Evolutionary conservation across 2,888 invertebrate species (phyloP).

Genomic region (Adelphocoris suturalis): DNA sequence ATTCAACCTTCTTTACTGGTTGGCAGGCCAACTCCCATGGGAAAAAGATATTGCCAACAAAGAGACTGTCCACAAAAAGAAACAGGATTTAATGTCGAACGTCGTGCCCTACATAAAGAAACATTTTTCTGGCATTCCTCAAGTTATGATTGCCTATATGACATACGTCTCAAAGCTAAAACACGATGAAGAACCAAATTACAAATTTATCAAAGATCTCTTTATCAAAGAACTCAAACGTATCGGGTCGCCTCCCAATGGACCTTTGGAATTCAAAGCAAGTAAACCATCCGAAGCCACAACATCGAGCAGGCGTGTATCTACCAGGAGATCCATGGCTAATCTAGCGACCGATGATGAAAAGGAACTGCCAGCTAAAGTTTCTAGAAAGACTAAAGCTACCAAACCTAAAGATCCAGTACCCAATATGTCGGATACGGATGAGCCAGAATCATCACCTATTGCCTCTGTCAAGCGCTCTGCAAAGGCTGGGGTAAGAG

Average conservation of each 20-base stretch:
- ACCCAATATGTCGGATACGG: background rate
- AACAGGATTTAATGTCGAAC: slow-evolving; percentile 85
- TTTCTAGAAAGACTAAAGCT: background rate
- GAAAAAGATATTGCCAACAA: slow-evolving; percentile 84
- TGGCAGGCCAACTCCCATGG: slow-evolving; percentile 94
- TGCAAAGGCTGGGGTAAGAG: background rate
- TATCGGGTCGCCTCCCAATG: slow-evolving; percentile 79
- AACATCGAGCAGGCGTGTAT: background rate
- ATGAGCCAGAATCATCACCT: background rate
- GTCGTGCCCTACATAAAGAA: slow-evolving; percentile 79
- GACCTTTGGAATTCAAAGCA: slow-evolving; percentile 82
- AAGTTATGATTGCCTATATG: slow-evolving; percentile 84
- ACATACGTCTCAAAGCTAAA: slow-evolving; percentile 84
- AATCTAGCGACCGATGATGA: slow-evolving; percentile 11
- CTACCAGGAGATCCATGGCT: background rate
- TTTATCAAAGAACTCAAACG: slow-evolving; percentile 84
- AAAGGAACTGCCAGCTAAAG: slow-evolving; percentile 21
- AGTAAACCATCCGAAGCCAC: slow-evolving; percentile 14
- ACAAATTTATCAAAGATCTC: slow-evolving; percentile 84
- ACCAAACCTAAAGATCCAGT: background rate
- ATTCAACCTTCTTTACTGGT: slow-evolving; percentile 96
- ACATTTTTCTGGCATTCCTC: slow-evolving; percentile 79
- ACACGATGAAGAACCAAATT: slow-evolving; percentile 87
- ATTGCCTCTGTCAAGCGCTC: background rate
- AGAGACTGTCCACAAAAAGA: slow-evolving; percentile 83